Conservation (phyloP, 2,888 invertebrate species). For the Branchellion lobata region DNA sequence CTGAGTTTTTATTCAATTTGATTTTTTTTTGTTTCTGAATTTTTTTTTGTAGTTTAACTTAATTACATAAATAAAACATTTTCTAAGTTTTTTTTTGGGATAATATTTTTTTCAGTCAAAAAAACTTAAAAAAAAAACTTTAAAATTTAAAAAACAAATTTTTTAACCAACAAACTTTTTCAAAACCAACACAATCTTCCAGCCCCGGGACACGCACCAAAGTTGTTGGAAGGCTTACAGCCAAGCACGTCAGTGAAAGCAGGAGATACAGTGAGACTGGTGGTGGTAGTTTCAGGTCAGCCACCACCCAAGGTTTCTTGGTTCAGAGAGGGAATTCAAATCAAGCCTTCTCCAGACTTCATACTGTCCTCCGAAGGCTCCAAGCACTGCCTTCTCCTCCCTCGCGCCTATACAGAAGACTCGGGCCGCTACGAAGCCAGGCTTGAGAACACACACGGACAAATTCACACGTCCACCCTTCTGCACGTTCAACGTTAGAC, state of each 20-base stretch:
- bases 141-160: too few species aligned
- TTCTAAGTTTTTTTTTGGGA: too few species aligned
- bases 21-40: too few species aligned
- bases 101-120: too few species aligned
- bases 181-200: background rate
- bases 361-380: conserved; percentile 68
- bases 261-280: conserved; percentile 59
- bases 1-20: too few species aligned
- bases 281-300: conserved; percentile 58
- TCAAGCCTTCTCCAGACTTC: conserved; percentile 63
- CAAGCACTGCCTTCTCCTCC: conserved; percentile 69
- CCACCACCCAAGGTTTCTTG: conserved; percentile 60
- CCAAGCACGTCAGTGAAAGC: conserved; percentile 67
- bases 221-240: conserved; percentile 77
- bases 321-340: conserved; percentile 60
- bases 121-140: too few species aligned
- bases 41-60: too few species aligned
- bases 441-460: conserved; percentile 60
- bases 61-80: too few species aligned
- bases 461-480: conserved; percentile 46
- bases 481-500: conserved; percentile 29
- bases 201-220: conserved; percentile 77
- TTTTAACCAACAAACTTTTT: too few species aligned
- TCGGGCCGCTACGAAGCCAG: conserved; percentile 60
- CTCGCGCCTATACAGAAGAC: conserved; percentile 66